A percentile compares a stretch with the other conserved stretches of the same genome.
phyloP scores from a whole-genome alignment of 2,113 vertebrate species.

The Callopanchax toddi region DNA sequence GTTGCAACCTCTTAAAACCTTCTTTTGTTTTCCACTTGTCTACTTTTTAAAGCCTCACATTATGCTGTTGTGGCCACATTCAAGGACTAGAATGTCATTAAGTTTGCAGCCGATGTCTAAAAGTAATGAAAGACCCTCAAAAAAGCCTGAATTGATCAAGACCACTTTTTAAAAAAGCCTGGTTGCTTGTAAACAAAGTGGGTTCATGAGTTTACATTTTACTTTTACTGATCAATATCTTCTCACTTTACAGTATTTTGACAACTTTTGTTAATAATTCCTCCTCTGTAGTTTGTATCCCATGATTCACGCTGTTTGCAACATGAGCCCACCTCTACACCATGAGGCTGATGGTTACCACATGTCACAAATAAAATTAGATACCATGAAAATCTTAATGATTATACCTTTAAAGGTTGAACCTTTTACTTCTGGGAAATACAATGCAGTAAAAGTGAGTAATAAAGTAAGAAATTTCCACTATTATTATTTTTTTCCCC shows the following conservation, averaged over 20 bases:
- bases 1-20: too few relatives aligned
- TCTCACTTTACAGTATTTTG: not conserved
- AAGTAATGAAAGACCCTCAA: too few relatives aligned
- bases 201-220: too few relatives aligned
- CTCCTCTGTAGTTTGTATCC: not conserved
- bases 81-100: too few relatives aligned
- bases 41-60: too few relatives aligned
- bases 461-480: constrained; percentile 17
- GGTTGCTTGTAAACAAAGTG: not conserved
- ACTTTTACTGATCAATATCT: not conserved
- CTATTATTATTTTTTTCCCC: constrained; percentile 32
- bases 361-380: not conserved
- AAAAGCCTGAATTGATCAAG: too few relatives aligned
- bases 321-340: not conserved
- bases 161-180: too few relatives aligned
- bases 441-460: not conserved
- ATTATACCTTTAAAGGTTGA: not conserved
- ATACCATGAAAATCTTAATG: not conserved
- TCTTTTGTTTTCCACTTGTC: too few relatives aligned
- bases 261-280: not conserved
- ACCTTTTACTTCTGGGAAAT: constrained; percentile 21
- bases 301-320: not conserved
- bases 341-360: not conserved
- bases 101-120: too few relatives aligned
- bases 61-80: too few relatives aligned